These are phyloP conservation scores for Lanistes nyassanus DNA, from an alignment of 1,140 invertebrate species.

Conservation along the genomic window DNA sequence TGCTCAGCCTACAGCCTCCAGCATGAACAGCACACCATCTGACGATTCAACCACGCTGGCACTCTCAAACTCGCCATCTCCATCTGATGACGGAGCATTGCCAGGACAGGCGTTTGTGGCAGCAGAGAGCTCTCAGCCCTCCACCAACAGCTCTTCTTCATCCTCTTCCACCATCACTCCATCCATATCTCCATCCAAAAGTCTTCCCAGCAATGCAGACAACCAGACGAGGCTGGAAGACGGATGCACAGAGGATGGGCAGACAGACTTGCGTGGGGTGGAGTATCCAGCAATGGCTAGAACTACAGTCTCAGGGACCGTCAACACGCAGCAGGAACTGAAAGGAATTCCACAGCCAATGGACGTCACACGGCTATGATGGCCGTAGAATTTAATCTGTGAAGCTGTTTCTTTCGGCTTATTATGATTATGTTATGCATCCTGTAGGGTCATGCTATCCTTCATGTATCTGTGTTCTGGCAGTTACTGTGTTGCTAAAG, in stretches of 20 bases:
- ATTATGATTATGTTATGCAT: too few relatives aligned
- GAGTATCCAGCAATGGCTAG: background rate
- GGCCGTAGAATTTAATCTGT: too few relatives aligned
- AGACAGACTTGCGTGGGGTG: background rate
- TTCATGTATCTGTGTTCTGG: too few relatives aligned
- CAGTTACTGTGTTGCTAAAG: too few relatives aligned
- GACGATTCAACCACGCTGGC: background rate
- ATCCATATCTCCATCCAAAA: conserved; percentile 4
- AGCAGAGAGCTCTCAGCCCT: background rate
- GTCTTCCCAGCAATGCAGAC: background rate
- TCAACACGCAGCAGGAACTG: conserved; percentile 14
- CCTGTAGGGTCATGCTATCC: too few relatives aligned
- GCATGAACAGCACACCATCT: background rate
- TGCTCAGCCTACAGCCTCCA: background rate
- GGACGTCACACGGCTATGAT: conserved; percentile 22
- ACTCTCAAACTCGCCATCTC: background rate
- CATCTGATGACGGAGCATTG: background rate
- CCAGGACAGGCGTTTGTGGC: background rate
- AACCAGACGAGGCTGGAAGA: conserved; percentile 5
- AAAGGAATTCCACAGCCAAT: conserved; percentile 24
- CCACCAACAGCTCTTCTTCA: conserved; percentile 9
- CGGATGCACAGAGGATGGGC: background rate
- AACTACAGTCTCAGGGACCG: background rate
- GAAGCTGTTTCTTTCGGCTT: too few relatives aligned
- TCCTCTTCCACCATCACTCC: conserved; percentile 24